Percentiles rank a stretch among this genome's conserved stretches.
phyloP scores from a whole-genome alignment of 2,797 vertebrate genomes.

The Pipistrellus kuhlii region DNA sequence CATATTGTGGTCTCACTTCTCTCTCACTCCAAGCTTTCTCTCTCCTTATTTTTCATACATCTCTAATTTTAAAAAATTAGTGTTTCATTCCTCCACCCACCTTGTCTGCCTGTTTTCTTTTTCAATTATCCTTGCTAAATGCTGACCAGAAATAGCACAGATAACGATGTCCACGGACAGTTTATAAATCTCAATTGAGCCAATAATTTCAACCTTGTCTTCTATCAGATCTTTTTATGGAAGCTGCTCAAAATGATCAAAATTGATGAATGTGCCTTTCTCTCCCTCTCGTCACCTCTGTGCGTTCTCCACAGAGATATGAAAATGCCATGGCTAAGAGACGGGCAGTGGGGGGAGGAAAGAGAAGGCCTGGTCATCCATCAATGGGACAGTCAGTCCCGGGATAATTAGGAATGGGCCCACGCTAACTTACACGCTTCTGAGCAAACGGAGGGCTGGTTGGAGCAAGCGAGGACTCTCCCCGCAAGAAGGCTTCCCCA shows the following conservation, averaged over 20 bases:
- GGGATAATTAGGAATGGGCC: neutral
- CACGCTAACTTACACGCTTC: neutral
- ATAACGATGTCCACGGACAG: neutral
- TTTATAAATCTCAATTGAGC: conserved; percentile 56
- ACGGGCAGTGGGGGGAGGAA: neutral
- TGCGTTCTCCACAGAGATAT: neutral
- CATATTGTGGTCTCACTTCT: neutral
- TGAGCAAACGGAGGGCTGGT: neutral
- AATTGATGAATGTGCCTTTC: conserved; percentile 43
- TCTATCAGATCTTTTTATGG: conserved; percentile 47
- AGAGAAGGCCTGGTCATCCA: neutral
- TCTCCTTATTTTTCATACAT: neutral
- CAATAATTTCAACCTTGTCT: conserved; percentile 55
- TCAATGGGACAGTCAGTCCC: neutral
- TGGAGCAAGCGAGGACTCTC: neutral
- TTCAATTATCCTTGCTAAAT: conserved; percentile 15
- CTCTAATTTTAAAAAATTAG: neutral
- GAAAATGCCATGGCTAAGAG: neutral
- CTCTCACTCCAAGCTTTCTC: neutral
- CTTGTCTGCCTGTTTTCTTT: conserved; percentile 33
- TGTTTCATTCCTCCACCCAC: neutral
- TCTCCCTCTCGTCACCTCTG: conserved; percentile 11
- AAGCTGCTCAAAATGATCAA: conserved; percentile 4
- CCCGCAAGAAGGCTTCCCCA: neutral
- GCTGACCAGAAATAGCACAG: conserved; percentile 47